Base-by-base conservation (phyloP, 2,113 vertebrate species). In the Dromaius novaehollandiae region DNA sequence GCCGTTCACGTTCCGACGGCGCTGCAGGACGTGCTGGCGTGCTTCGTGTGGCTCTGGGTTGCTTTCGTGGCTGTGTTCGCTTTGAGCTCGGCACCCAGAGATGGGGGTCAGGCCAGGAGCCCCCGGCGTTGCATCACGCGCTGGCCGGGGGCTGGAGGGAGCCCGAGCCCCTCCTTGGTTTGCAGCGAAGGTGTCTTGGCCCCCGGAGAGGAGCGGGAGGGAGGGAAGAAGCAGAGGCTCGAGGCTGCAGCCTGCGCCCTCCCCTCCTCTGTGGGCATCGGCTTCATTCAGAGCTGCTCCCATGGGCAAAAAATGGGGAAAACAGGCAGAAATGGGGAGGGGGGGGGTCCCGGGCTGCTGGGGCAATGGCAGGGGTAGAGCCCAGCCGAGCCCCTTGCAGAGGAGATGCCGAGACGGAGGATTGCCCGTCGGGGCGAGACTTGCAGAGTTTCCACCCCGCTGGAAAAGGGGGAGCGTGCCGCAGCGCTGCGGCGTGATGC, bases 81-180 rank as follows among this genome's bases (percentile, higher is more conserved):
- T 70, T 28, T 14, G 34, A 5, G 10, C 0, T 0, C 34, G 10
- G 46, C 2, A 25, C 68, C 66, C 19, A 2, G 38, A 2, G 0
- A 19, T 3, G 2, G 4, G 24, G 36, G 17, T 19, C 71, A 36
- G 56, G 42, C 42, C 56, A 38, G 38, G 38, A 38, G 38, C 38
- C 38, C 38, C 38, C 8, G 38, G 38, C 38, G 38, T 38, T 8
- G 8, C 38, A 38, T 38, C 38, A 38, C 38, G 38, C 38, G 38
- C 38, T 38, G 38, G 38, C 38, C 38, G 38, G 38, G 38, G 38
- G 38, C 38, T 38, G 38, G 38, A 38, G 38, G 8, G 38, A 38
- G 38, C 38, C 38, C 38, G 38, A 38, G 38, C 38, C 8, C 38
- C 38, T 38, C 38, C 38, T 38, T 38, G 38, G 38, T 38, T 38